These are phyloP conservation scores for Drosophila bipectinata DNA, from an alignment of 1,140 invertebrate genomes.

Conservation along the genomic window DNA sequence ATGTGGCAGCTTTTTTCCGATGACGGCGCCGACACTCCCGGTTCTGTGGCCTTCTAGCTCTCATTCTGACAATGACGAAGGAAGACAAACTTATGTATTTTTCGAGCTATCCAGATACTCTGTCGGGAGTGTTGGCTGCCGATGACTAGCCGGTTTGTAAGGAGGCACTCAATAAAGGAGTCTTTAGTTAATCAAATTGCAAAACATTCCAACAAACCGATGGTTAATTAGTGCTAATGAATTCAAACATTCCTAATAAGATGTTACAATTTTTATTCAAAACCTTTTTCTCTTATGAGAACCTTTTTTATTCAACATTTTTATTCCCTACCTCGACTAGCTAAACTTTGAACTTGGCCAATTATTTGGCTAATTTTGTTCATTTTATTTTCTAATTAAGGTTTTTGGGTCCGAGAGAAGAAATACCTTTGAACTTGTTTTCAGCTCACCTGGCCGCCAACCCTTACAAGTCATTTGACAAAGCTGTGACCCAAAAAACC, in stretches of 20 bases:
- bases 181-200: not conserved
- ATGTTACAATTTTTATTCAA: not conserved
- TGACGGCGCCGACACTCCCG: conserved; percentile 49
- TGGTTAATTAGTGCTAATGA: not conserved
- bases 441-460: conserved; percentile 20
- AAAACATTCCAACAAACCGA: not conserved
- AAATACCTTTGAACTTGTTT: conserved; percentile 29
- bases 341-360: not conserved
- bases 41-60: conserved; percentile 9
- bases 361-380: conserved; percentile 26
- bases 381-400: conserved; percentile 43
- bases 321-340: not conserved
- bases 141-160: conserved; percentile 36
- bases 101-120: not conserved
- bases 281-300: not conserved
- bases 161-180: conserved; percentile 36
- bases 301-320: not conserved
- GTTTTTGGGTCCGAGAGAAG: conserved; percentile 12
- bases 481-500: conserved; percentile 37
- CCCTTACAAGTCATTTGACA: conserved; percentile 47
- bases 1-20: conserved; percentile 49
- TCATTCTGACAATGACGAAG: conserved; percentile 31
- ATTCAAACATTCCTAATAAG: not conserved
- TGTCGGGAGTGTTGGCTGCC: conserved; percentile 17
- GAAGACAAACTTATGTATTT: conserved; percentile 28